These are phyloP conservation scores for Lates japonicus DNA, from an alignment of 2,797 vertebrate species.

Conservation along the genomic window DNA sequence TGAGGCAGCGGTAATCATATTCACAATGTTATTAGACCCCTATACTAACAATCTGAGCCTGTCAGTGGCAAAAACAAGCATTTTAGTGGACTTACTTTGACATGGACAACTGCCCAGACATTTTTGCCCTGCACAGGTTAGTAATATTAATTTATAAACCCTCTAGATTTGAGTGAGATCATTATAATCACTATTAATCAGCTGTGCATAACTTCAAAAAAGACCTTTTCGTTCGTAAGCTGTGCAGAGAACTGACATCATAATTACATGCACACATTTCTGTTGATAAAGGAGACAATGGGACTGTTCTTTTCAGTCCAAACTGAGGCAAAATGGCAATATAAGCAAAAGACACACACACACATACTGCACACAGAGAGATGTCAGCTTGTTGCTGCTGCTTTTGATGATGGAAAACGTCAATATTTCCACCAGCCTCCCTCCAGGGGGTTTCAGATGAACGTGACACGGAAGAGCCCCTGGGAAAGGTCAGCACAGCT, in stretches of 20 bases:
- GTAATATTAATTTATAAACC: background rate
- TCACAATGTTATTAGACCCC: too few species aligned
- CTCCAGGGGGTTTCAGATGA: conserved; percentile 51
- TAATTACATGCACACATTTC: background rate
- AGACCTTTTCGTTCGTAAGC: conserved; percentile 2
- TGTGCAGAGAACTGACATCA: conserved; percentile 1
- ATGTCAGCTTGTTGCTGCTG: conserved; percentile 26
- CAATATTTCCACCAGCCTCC: conserved; percentile 31
- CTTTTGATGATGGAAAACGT: conserved; percentile 40
- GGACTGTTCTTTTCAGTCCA: background rate
- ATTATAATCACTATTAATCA: conserved; percentile 27
- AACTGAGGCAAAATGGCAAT: background rate
- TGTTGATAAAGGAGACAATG: background rate
- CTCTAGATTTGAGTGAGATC: background rate
- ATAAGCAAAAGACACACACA: background rate
- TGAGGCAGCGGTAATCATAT: too few species aligned
- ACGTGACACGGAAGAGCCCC: conserved; percentile 32
- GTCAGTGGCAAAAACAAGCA: too few species aligned
- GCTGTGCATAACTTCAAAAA: conserved; percentile 20
- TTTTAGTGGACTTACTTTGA: background rate
- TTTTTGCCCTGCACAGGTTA: background rate
- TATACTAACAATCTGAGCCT: too few species aligned
- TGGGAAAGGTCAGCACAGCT: conserved; percentile 57
- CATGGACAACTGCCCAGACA: too few species aligned
- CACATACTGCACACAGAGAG: conserved; percentile 14